These are phyloP conservation scores for Menura novaehollandiae DNA, from an alignment of 2,113 vertebrate genomes.

Conservation along the genomic window DNA sequence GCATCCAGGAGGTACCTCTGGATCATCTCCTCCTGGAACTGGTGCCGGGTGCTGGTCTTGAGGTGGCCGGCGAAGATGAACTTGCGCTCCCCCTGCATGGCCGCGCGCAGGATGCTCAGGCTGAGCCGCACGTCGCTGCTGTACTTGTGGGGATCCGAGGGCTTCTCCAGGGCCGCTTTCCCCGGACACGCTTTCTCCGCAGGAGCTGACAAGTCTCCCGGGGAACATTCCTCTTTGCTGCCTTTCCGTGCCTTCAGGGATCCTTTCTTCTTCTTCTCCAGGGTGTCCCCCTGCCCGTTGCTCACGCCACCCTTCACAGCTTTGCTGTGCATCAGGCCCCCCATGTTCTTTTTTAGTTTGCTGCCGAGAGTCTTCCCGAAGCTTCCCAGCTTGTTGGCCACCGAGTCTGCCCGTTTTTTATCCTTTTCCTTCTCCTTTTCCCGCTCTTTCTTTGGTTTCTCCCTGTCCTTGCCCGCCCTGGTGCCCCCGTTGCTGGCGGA, in stretches of 20 bases:
- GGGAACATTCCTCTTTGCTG: conserved; percentile 81
- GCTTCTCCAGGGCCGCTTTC: conserved; percentile 49
- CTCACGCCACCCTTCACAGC: conserved; percentile 45
- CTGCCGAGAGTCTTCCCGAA: conserved; percentile 95
- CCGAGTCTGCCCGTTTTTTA: conserved; percentile 90
- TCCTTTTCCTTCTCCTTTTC: conserved; percentile 83
- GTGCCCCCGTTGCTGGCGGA: conserved; percentile 82
- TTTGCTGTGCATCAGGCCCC: conserved; percentile 90
- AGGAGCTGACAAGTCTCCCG: not conserved
- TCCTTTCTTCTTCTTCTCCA: conserved; percentile 89
- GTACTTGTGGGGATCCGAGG: conserved; percentile 79
- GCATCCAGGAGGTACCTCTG: conserved; percentile 89
- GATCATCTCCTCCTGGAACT: conserved; percentile 98
- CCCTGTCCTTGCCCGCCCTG: conserved; percentile 65
- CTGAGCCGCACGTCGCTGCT: conserved; percentile 88
- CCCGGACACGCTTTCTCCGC: conserved; percentile 62
- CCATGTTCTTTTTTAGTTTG: conserved; percentile 94
- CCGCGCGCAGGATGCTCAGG: conserved; percentile 83
- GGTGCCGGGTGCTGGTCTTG: conserved; percentile 89
- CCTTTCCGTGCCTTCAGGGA: conserved; percentile 82
- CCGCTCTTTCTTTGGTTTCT: conserved; percentile 69
- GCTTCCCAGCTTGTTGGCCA: conserved; percentile 95
- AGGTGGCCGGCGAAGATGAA: conserved; percentile 88
- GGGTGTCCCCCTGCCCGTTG: conserved; percentile 71
- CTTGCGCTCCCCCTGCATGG: conserved; percentile 93